Conservation (phyloP, 2,797 vertebrate genomes). For the Microcaecilia unicolor region DNA sequence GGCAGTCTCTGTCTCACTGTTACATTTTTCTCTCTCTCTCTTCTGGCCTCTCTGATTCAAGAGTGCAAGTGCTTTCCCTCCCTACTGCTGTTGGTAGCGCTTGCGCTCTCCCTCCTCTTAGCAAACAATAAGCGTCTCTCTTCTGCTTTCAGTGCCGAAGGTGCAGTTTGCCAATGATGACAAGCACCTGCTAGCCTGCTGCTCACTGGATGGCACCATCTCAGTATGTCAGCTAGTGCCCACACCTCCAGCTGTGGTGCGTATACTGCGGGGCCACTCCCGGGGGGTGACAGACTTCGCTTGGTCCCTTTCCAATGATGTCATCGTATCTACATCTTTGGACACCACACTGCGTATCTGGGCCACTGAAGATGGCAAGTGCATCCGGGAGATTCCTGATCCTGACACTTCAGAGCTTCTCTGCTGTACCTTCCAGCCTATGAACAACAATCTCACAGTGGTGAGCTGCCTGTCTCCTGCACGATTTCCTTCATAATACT, state of each 20-base stretch:
- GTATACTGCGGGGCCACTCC: slow-evolving; percentile 72
- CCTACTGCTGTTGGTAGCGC: background rate
- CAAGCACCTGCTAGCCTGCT: slow-evolving; percentile 85
- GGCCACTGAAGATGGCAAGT: slow-evolving; percentile 84
- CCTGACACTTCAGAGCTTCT: slow-evolving; percentile 81
- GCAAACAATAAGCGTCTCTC: background rate
- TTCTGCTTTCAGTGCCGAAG: slow-evolving; percentile 61
- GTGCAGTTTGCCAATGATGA: slow-evolving; percentile 91
- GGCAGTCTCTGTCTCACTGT: too few species aligned
- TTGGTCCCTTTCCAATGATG: slow-evolving; percentile 90
- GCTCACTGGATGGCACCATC: slow-evolving; percentile 82
- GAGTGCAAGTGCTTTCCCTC: background rate
- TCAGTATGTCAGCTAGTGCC: slow-evolving; percentile 85
- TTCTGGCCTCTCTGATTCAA: too few species aligned
- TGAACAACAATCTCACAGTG: slow-evolving; percentile 95
- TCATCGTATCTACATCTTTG: slow-evolving; percentile 84
- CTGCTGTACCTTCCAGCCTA: slow-evolving; percentile 89
- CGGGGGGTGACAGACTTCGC: slow-evolving; percentile 84
- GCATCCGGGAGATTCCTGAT: slow-evolving; percentile 83
- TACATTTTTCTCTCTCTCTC: too few species aligned
- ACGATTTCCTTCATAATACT: background rate
- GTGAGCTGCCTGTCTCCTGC: slow-evolving; percentile 32
- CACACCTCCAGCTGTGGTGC: slow-evolving; percentile 74
- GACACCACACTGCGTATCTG: slow-evolving; percentile 86
- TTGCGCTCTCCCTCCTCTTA: background rate